These are phyloP conservation scores for Rhinolophus ferrumequinum DNA, from an alignment of 2,113 vertebrate species.

Conservation along the genomic window DNA sequence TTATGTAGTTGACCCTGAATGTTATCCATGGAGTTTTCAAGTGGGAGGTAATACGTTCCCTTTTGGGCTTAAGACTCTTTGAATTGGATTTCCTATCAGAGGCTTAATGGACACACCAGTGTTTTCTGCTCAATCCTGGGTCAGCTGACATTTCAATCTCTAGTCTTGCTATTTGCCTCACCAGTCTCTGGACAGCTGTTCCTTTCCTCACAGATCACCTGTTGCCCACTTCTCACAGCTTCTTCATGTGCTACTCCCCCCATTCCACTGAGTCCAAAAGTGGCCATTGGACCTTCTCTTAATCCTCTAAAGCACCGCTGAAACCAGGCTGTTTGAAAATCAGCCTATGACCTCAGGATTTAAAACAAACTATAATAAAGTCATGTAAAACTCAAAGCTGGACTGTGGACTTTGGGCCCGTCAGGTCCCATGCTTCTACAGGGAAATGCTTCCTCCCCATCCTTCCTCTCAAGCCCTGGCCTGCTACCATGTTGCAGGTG, in stretches of 20 bases:
- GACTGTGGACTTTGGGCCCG: background rate
- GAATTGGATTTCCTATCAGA: background rate
- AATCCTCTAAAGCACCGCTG: conserved; percentile 35
- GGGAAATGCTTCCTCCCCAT: background rate
- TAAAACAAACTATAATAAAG: background rate
- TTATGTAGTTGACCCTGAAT: background rate
- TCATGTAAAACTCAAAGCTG: background rate
- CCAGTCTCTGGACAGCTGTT: background rate
- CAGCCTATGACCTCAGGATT: background rate
- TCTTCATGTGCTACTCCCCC: background rate
- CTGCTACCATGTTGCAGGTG: too few species aligned
- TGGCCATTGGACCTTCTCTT: background rate
- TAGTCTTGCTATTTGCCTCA: background rate
- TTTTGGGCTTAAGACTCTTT: background rate
- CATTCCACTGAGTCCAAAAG: background rate
- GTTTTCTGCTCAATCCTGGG: background rate
- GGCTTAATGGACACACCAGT: background rate
- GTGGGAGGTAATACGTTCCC: background rate
- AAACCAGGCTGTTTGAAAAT: background rate
- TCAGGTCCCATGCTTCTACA: background rate
- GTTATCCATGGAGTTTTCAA: background rate
- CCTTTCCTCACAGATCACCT: background rate
- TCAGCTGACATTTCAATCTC: background rate
- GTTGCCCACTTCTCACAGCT: background rate
- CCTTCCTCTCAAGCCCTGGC: background rate